Percentiles rank a stretch among this genome's conserved stretches.
Conservation (phyloP, 2,888 invertebrate genomes). For the Drosophila demipolita region DNA sequence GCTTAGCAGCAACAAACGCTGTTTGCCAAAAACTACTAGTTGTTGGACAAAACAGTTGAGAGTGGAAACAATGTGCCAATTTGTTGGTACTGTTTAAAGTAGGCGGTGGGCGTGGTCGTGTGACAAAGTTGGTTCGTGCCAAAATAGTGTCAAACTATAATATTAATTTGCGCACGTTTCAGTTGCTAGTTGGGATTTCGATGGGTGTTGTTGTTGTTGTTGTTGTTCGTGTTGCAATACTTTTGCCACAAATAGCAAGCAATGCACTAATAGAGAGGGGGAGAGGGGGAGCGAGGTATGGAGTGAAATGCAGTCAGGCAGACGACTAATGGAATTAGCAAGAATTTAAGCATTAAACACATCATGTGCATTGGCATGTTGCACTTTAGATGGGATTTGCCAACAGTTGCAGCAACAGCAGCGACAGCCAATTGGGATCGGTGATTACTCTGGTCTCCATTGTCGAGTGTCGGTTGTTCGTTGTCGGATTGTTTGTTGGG, state of each 20-base stretch:
- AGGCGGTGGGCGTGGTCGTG: neutral
- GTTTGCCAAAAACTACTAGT: conserved; percentile 7
- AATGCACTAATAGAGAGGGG: neutral
- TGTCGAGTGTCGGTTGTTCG: conserved; percentile 19
- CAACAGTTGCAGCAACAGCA: conserved; percentile 19
- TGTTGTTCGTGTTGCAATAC: conserved; percentile 56
- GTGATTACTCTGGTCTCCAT: conserved; percentile 44
- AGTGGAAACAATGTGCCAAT: conserved; percentile 71
- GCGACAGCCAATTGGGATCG: conserved; percentile 25
- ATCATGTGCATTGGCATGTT: conserved; percentile 79
- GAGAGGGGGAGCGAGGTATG: neutral
- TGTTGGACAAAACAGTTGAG: conserved; percentile 58
- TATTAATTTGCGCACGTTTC: conserved; percentile 77
- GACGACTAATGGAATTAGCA: conserved; percentile 78
- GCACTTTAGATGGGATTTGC: conserved; percentile 42
- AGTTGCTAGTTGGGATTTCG: conserved; percentile 46
- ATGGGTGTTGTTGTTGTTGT: conserved; percentile 18
- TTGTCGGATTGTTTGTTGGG: neutral
- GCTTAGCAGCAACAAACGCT: neutral
- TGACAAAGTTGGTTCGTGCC: conserved; percentile 53
- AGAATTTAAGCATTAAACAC: conserved; percentile 81
- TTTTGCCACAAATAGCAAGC: conserved; percentile 65
- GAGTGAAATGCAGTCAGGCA: conserved; percentile 53
- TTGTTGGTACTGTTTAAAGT: conserved; percentile 34
- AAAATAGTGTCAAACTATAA: conserved; percentile 62